Percentiles rank a stretch among this genome's conserved stretches.
Conservation (phyloP, 2,888 invertebrate species). For the Poecilobothrus nobilitatus region DNA sequence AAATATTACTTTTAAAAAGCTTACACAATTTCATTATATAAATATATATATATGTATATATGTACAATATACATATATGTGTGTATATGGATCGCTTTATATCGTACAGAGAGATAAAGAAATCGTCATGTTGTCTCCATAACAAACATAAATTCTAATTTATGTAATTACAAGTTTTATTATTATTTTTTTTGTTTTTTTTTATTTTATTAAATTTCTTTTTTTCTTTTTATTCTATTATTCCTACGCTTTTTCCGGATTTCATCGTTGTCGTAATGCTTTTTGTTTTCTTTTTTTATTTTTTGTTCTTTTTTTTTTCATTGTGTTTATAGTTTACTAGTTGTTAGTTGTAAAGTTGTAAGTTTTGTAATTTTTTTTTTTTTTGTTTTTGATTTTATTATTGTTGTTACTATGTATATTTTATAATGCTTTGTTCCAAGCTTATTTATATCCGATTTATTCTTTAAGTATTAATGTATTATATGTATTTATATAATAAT, state of each 20-base stretch:
- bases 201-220: neutral
- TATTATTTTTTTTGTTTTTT: neutral
- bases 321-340: too few relatives aligned
- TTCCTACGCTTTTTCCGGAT: constrained; percentile 4
- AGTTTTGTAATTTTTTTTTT: neutral
- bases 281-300: too few relatives aligned
- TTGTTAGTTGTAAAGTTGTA: too few relatives aligned
- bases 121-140: constrained; percentile 10
- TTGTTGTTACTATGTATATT: neutral
- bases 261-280: neutral
- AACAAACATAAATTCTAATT: constrained; percentile 11
- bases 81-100: neutral
- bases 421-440: neutral
- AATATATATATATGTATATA: neutral
- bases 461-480: neutral
- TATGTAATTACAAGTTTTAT: constrained; percentile 7
- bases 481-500: too few relatives aligned
- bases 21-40: neutral
- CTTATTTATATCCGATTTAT: constrained; percentile 3
- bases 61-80: neutral
- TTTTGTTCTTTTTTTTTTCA: too few relatives aligned
- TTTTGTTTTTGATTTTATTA: neutral
- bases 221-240: neutral
- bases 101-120: neutral
- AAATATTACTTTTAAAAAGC: neutral